phyloP scores from a whole-genome alignment of 1,140 invertebrate species.

The Bombus haemorrhoidalis region DNA sequence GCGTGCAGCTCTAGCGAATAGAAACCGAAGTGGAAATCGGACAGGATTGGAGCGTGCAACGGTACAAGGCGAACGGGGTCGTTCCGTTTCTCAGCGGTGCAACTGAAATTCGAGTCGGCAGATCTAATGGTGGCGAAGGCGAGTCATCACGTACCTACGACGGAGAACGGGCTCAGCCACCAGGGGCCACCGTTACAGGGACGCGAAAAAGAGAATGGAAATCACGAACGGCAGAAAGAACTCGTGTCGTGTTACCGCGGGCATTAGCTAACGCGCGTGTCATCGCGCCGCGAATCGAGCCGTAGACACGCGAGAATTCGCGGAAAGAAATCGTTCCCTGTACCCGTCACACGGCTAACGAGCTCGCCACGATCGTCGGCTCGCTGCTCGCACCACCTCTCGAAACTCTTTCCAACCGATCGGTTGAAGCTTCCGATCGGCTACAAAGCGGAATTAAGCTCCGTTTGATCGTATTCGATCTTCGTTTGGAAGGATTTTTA shows the following conservation, averaged over 20 bases:
- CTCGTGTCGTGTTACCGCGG: conserved; percentile 53
- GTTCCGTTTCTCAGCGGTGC: conserved; percentile 58
- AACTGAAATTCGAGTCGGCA: conserved; percentile 79
- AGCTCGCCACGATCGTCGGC: neutral
- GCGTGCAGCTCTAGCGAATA: neutral
- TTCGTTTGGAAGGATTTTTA: too few relatives aligned
- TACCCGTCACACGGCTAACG: neutral
- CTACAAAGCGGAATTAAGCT: neutral
- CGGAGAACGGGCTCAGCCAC: neutral
- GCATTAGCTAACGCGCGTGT: conserved; percentile 72
- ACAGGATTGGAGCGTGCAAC: conserved; percentile 17
- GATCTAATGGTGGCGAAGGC: conserved; percentile 78
- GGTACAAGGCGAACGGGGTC: conserved; percentile 13
- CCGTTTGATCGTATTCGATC: too few relatives aligned
- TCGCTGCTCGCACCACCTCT: neutral
- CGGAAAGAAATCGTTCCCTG: conserved; percentile 15
- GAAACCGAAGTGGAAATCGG: neutral
- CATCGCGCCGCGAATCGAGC: conserved; percentile 54
- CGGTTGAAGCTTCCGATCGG: neutral
- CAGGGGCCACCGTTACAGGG: conserved; percentile 23
- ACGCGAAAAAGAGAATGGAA: conserved; percentile 50
- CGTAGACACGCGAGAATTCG: conserved; percentile 43
- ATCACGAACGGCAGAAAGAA: conserved; percentile 53
- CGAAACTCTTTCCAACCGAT: neutral
- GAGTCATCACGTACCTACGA: conserved; percentile 78